Base-by-base conservation (phyloP, 1,140 invertebrate species). In the Aethina tumida region DNA sequence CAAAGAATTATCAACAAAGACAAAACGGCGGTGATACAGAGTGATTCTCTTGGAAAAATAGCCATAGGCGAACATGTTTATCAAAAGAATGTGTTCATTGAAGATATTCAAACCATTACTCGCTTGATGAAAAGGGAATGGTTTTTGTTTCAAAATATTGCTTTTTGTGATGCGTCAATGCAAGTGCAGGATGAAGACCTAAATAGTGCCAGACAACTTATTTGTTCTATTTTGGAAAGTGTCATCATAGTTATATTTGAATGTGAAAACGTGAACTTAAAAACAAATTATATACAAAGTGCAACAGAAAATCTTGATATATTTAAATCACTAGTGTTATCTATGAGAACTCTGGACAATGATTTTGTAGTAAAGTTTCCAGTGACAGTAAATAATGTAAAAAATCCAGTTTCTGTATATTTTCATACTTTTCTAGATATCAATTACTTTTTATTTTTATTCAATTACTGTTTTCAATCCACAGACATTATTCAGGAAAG, bases 381-480 rank as follows among this genome's bases (percentile, higher is more conserved):
- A 6, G 18, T 35, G 9, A 27, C 19, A 35, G 20, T 22, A 26
- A 42, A 22, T 16, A 22, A 44, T 22, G 21, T 41, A 15, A 47
- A 34, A 17, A 35, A 35, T 25, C 43, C 45, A 5, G 24, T 52
- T 17, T 49, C 35, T 43, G 38, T 51, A 14, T 58, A 55, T 47
- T 50, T 58, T 27, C 56, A 58, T 32, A 36, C 40, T 24, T 49
- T 49, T 30, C 27, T 52, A 7, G 52, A 53, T 10, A 30, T 55
- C 4, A 41, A 52, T 6, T 56, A 41, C 39, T 48, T 50, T 36
- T 12, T 50, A 32, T 19, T 50, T 3, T 8, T 36, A 6, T 15
- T 50, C 35, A n/a, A 39, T 41, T 40, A 36, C 36, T 42, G 43
- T 45, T 32, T 22, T 26, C 1, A 16, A 36, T 24, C 20, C 26